phyloP scores from a whole-genome alignment of 2,888 invertebrate genomes.

The Incurvaria masculella region DNA sequence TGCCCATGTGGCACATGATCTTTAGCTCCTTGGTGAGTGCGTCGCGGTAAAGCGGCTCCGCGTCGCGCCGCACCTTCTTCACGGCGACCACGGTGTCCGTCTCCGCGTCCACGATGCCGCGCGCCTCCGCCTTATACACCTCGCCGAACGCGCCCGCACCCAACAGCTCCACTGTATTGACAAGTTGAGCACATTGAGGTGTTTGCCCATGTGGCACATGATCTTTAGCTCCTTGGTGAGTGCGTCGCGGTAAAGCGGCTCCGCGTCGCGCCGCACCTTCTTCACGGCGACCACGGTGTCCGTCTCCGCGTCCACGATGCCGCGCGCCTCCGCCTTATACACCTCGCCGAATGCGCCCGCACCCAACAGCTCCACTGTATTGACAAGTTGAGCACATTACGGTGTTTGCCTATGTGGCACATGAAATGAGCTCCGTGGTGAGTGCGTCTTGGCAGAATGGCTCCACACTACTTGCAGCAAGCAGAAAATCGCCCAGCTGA shows the following conservation, averaged over 20 bases:
- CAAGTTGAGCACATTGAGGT: constrained; percentile 92
- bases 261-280: constrained; percentile 89
- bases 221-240: constrained; percentile 92
- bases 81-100: constrained; percentile 83
- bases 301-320: constrained; percentile 71
- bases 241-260: constrained; percentile 80
- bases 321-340: constrained; percentile 82
- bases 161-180: constrained; percentile 80
- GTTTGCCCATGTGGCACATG: constrained; percentile 92
- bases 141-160: constrained; percentile 96
- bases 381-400: too few species aligned
- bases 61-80: constrained; percentile 90
- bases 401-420: too few species aligned
- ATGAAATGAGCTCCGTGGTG: too few species aligned
- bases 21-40: constrained; percentile 91
- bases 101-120: constrained; percentile 73
- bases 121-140: constrained; percentile 86
- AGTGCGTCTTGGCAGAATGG: too few species aligned
- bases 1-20: constrained; percentile 93
- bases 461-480: too few species aligned
- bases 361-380: constrained; percentile 81
- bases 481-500: too few species aligned
- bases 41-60: constrained; percentile 79
- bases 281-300: constrained; percentile 89
- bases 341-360: constrained; percentile 96